phyloP scores from a whole-genome alignment of 2,797 vertebrate genomes.

The Heteromormyrus szaboi region DNA sequence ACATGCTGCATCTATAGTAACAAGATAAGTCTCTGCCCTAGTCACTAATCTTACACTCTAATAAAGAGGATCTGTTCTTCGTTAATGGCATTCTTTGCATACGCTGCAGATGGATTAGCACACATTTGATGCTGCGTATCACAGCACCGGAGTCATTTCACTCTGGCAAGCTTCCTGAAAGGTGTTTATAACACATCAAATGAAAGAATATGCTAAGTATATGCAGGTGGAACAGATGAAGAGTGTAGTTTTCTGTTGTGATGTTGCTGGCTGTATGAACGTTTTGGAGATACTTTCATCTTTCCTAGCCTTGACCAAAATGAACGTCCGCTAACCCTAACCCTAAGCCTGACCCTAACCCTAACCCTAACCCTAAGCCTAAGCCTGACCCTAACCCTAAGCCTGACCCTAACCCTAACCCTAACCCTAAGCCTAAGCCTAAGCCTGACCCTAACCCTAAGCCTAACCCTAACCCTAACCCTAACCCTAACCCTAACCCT shows the following conservation, averaged over 20 bases:
- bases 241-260: background rate
- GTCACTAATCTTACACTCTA: background rate
- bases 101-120: background rate
- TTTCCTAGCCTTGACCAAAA: background rate
- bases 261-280: background rate
- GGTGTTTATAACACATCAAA: background rate
- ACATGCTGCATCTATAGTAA: background rate
- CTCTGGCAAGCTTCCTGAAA: background rate
- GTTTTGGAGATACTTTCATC: background rate
- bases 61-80: background rate
- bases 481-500: background rate
- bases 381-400: background rate
- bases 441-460: background rate
- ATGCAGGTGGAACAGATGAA: background rate
- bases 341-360: no score
- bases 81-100: background rate
- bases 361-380: background rate
- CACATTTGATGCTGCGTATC: background rate
- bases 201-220: background rate
- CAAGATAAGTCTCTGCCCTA: background rate
- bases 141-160: background rate
- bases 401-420: no score
- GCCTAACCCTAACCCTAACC: background rate
- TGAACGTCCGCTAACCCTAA: background rate
- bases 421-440: background rate